Evolutionary conservation across 2,888 invertebrate species (phyloP).

Genomic region (Notocelia uddmanniana): DNA sequence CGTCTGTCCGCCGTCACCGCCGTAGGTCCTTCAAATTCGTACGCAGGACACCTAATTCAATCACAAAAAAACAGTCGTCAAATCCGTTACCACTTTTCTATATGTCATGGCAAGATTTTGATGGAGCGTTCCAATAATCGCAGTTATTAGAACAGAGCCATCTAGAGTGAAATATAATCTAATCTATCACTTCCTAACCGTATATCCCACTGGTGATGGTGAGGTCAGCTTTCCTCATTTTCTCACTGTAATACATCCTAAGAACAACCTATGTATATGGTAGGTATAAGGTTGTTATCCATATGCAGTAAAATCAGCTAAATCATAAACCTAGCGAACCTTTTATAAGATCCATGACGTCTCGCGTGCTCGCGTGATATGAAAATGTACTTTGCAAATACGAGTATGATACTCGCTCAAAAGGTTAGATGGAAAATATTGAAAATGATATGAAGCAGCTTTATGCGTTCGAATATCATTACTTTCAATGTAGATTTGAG

Average conservation of each 20-base stretch:
- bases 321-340: conserved; percentile 29
- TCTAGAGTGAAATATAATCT: too few relatives aligned
- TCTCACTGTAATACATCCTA: too few relatives aligned
- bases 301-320: conserved; percentile 10
- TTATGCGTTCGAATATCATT: conserved; percentile 18
- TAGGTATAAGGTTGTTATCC: too few relatives aligned
- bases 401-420: conserved; percentile 29
- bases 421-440: conserved; percentile 38
- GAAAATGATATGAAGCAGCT: conserved; percentile 29
- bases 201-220: too few relatives aligned
- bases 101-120: background rate
- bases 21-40: too few relatives aligned
- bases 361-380: conserved; percentile 40
- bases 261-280: background rate
- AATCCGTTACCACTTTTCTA: too few relatives aligned
- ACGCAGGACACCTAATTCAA: too few relatives aligned
- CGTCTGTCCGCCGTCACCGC: too few relatives aligned
- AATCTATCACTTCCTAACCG: too few relatives aligned
- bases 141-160: background rate
- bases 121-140: background rate
- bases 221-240: too few relatives aligned
- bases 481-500: conserved; percentile 16
- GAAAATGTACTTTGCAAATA: conserved; percentile 39
- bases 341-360: conserved; percentile 38
- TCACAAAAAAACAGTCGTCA: too few relatives aligned